Evolutionary conservation across 2,888 invertebrate species (phyloP).

Genomic region (Folsomia manolachei): DNA sequence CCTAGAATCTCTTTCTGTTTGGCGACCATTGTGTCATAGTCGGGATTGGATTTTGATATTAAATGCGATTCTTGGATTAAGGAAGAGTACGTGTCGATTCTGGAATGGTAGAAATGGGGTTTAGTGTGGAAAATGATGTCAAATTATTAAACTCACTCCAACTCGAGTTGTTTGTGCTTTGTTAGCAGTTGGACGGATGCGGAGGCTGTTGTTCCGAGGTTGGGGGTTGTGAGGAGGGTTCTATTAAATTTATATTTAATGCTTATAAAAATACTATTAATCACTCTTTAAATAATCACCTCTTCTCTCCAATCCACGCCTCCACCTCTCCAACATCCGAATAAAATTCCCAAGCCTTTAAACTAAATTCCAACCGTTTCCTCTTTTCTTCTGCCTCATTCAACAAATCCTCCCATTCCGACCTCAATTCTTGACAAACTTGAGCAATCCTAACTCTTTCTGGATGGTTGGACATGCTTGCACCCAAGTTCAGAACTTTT

Average conservation of each 20-base stretch:
- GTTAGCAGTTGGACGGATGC: constrained; percentile 88
- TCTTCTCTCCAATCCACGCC: constrained; percentile 86
- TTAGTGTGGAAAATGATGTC: no score
- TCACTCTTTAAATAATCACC: constrained; percentile 50
- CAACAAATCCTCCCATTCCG: constrained; percentile 68
- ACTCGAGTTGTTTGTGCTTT: constrained; percentile 87
- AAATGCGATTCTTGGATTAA: constrained; percentile 84
- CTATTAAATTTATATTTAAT: background rate
- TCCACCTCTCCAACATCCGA: constrained; percentile 90
- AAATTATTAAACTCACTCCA: no score
- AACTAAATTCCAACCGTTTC: constrained; percentile 75
- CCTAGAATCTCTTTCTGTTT: constrained; percentile 55
- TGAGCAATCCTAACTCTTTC: constrained; percentile 71
- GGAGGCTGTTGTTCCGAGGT: constrained; percentile 65
- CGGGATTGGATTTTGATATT: constrained; percentile 73
- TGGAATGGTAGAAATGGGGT: no score
- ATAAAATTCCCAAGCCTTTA: constrained; percentile 87
- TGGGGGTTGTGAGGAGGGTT: constrained; percentile 51
- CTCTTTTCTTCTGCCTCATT: constrained; percentile 69
- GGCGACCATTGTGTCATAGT: constrained; percentile 72
- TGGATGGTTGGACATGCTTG: constrained; percentile 72
- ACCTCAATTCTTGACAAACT: constrained; percentile 4
- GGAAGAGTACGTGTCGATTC: constrained; percentile 84
- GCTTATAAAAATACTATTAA: background rate
- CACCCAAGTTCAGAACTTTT: constrained; percentile 76